phyloP scores from a whole-genome alignment of 1,140 invertebrate genomes.

The Lepidotrigona ventralis region DNA sequence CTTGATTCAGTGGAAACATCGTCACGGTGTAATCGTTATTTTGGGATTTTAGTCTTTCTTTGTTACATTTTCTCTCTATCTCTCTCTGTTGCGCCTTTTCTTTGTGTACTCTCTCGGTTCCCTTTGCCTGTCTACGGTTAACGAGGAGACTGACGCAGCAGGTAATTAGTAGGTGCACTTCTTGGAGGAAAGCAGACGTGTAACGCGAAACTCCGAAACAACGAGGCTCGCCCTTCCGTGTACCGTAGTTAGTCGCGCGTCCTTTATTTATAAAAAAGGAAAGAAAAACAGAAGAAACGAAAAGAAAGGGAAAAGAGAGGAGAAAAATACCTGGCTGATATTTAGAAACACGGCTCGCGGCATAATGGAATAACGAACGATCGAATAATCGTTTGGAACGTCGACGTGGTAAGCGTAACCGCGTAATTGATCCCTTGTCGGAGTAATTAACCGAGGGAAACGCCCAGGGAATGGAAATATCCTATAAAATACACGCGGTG shows the following conservation, averaged over 20 bases:
- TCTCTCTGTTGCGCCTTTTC: neutral
- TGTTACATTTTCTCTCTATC: neutral
- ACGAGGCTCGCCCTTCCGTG: slow-evolving; percentile 44
- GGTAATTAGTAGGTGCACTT: slow-evolving; percentile 64
- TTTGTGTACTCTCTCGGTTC: slow-evolving; percentile 8
- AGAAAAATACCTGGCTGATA: neutral
- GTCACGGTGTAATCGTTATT: slow-evolving; percentile 36
- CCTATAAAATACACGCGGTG: neutral
- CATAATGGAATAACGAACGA: slow-evolving; percentile 12
- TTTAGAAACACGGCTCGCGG: neutral
- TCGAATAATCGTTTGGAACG: neutral
- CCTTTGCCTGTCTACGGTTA: slow-evolving; percentile 55
- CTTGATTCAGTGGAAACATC: slow-evolving; percentile 14
- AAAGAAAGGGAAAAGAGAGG: too few species aligned
- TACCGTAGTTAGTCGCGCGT: slow-evolving; percentile 39
- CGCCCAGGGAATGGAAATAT: neutral
- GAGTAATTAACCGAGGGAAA: neutral
- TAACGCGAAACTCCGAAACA: slow-evolving; percentile 60
- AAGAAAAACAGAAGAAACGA: too few species aligned
- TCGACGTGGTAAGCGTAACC: neutral
- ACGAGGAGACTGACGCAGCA: slow-evolving; percentile 64
- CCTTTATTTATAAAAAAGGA: slow-evolving; percentile 16
- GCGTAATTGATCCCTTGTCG: neutral
- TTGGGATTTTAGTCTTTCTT: slow-evolving; percentile 3
- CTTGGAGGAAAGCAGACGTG: slow-evolving; percentile 63